Evolutionary conservation across 1,140 invertebrate species (phyloP).

Genomic region (Nephila pilipes): DNA sequence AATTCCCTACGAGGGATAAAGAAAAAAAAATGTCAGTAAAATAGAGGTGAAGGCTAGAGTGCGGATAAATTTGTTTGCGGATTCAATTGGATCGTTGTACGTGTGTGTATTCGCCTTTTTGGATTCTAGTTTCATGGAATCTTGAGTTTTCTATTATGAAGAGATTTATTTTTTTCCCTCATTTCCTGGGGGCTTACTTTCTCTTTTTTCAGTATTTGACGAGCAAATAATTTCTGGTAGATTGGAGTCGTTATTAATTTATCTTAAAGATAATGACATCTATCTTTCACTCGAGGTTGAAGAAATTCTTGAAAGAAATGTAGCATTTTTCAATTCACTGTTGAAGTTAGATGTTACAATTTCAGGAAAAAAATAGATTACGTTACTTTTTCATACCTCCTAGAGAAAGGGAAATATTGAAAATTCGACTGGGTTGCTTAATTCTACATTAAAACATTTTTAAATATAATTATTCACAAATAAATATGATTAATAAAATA

Average conservation of each 20-base stretch:
- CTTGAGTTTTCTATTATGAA: slow-evolving; percentile 24
- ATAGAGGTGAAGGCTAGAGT: slow-evolving; percentile 13
- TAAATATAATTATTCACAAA: too few relatives aligned
- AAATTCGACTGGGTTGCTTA: too few relatives aligned
- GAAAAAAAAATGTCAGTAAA: neutral
- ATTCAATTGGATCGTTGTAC: slow-evolving; percentile 64
- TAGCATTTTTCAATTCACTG: too few relatives aligned
- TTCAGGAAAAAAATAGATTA: too few relatives aligned
- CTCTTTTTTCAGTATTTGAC: neutral
- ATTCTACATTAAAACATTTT: too few relatives aligned
- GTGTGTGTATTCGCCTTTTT: neutral
- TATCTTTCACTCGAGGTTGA: too few relatives aligned
- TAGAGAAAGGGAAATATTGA: too few relatives aligned
- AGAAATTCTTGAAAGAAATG: too few relatives aligned
- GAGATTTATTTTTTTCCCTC: neutral
- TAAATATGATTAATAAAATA: too few relatives aligned
- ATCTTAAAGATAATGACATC: neutral
- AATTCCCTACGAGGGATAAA: neutral
- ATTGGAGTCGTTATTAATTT: neutral
- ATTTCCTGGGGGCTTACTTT: neutral
- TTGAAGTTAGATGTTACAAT: too few relatives aligned
- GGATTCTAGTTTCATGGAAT: slow-evolving; percentile 21
- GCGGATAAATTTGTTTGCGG: slow-evolving; percentile 64
- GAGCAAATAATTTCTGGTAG: neutral
- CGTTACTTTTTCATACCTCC: too few relatives aligned